These are phyloP conservation scores for Leptatherina wallacei DNA, from an alignment of 2,797 vertebrate genomes.

Conservation along the genomic window DNA sequence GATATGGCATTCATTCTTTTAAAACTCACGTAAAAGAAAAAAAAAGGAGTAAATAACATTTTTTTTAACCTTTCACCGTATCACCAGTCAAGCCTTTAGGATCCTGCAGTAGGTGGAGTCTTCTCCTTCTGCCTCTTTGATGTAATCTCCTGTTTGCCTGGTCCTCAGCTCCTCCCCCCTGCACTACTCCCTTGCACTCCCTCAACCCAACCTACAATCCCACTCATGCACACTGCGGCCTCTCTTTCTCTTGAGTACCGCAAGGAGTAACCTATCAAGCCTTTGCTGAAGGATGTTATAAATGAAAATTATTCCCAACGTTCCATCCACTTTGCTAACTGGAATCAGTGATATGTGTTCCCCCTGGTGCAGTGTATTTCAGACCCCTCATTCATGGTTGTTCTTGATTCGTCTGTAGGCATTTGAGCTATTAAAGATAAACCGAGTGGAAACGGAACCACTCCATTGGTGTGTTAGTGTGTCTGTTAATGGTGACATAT, in stretches of 20 bases:
- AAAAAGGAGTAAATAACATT: conserved; percentile 56
- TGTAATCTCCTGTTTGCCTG: conserved; percentile 78
- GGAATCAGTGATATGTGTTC: conserved; percentile 95
- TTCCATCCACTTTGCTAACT: conserved; percentile 96
- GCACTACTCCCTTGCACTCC: conserved; percentile 76
- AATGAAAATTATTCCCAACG: conserved; percentile 98
- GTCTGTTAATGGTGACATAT: conserved; percentile 36
- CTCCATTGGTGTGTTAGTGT: conserved; percentile 28
- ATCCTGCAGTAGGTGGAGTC: conserved; percentile 76
- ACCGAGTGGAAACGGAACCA: conserved; percentile 40
- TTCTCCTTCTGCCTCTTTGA: conserved; percentile 74
- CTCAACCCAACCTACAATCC: conserved; percentile 75
- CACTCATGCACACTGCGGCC: conserved; percentile 79
- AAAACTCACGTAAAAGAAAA: conserved; percentile 37
- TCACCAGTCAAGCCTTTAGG: conserved; percentile 71
- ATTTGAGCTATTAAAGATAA: conserved; percentile 41
- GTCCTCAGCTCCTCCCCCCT: conserved; percentile 74
- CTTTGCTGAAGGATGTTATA: conserved; percentile 99
- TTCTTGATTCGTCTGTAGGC: conserved; percentile 43
- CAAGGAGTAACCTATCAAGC: conserved; percentile 99
- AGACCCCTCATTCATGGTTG: conserved; percentile 8
- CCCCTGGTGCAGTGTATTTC: conserved; percentile 58
- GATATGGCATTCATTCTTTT: conserved; percentile 53
- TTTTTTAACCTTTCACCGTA: conserved; percentile 67
- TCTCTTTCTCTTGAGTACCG: conserved; percentile 90